phyloP scores from a whole-genome alignment of 2,888 invertebrate genomes.

The Caenorhabditis sp. region DNA sequence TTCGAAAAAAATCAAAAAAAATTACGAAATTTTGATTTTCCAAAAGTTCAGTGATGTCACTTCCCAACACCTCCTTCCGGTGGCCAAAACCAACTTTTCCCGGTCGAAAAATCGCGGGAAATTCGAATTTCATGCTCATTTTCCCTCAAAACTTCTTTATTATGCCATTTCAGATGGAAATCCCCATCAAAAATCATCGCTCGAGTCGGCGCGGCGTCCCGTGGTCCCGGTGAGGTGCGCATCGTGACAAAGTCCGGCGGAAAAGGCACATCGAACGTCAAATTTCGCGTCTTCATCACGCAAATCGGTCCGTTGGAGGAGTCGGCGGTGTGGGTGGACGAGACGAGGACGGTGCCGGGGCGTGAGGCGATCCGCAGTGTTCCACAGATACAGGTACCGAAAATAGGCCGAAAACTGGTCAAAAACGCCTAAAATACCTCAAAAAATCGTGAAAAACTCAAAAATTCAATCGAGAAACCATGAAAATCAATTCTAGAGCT shows the following conservation, averaged over 20 bases:
- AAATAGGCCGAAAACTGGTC: neutral
- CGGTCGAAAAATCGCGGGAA: neutral
- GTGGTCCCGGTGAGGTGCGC: slow-evolving; percentile 89
- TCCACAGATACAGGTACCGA: slow-evolving; percentile 64
- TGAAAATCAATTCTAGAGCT: no score
- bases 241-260: slow-evolving; percentile 93
- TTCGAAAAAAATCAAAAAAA: neutral
- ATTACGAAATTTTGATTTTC: neutral
- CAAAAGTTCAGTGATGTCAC: neutral
- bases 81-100: neutral
- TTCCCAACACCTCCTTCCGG: no score
- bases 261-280: slow-evolving; percentile 92
- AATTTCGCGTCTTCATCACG: slow-evolving; percentile 76
- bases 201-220: slow-evolving; percentile 93
- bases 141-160: slow-evolving; percentile 10
- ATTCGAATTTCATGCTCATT: neutral
- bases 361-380: slow-evolving; percentile 78
- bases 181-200: slow-evolving; percentile 97
- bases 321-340: slow-evolving; percentile 98
- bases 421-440: neutral
- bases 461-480: no score
- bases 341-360: slow-evolving; percentile 87
- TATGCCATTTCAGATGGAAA: slow-evolving; percentile 90
- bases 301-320: slow-evolving; percentile 91
- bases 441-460: neutral